A percentile compares a stretch with the other conserved stretches of the same genome.
These are phyloP conservation scores for Melanotaenia maccullochi DNA, from an alignment of 2,797 vertebrate species.

Conservation along the genomic window DNA sequence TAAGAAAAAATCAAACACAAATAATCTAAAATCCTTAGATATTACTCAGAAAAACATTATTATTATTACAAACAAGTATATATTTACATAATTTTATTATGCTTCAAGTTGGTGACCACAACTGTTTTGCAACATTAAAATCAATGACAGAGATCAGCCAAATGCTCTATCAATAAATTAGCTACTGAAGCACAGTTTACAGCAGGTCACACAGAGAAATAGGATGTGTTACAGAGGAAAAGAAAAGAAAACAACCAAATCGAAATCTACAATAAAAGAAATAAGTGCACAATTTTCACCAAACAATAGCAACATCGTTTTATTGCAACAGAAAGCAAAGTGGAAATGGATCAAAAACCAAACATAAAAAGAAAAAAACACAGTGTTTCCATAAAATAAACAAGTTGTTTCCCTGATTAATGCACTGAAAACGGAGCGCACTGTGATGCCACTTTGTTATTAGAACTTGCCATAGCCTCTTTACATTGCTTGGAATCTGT, in stretches of 20 bases:
- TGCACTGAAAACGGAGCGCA: slow-evolving; percentile 71
- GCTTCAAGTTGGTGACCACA: slow-evolving; percentile 1
- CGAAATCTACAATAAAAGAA: slow-evolving; percentile 2
- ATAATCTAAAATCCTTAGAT: not conserved
- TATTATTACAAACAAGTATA: slow-evolving; percentile 28
- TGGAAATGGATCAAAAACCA: not conserved
- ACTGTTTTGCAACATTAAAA: slow-evolving; percentile 16
- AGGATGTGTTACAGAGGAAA: not conserved
- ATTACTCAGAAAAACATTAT: not conserved
- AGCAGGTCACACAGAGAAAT: slow-evolving; percentile 21
- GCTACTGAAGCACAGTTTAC: slow-evolving; percentile 19
- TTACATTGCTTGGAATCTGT: slow-evolving; percentile 43
- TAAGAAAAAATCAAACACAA: not conserved
- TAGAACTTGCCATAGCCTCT: slow-evolving; percentile 35
- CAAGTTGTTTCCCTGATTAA: slow-evolving; percentile 35
- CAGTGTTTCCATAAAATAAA: slow-evolving; percentile 6
- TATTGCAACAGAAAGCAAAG: not conserved
- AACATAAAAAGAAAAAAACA: no score
- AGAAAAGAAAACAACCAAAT: not conserved
- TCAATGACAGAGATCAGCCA: slow-evolving; percentile 24
- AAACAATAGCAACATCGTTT: not conserved
- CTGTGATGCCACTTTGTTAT: slow-evolving; percentile 31
- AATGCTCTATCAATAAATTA: slow-evolving; percentile 31
- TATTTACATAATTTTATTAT: slow-evolving; percentile 5
- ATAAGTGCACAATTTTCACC: not conserved